Conservation (phyloP, 1,140 invertebrate species). For the Sitophilus oryzae region DNA sequence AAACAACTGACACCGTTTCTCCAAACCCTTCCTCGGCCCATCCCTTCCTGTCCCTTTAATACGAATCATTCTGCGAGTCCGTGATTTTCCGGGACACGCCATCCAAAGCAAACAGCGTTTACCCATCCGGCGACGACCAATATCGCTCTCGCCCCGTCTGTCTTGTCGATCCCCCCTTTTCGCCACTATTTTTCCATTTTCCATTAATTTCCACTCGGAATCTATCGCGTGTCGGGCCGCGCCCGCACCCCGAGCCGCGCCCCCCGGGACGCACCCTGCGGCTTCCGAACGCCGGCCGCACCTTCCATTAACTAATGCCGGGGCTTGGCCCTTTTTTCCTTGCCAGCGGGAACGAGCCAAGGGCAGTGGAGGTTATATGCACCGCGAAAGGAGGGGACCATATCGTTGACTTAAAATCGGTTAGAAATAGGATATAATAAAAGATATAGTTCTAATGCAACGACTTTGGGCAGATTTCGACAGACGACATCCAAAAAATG, state of each 20-base stretch:
- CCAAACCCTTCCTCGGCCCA: no score
- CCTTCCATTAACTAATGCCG: slow-evolving; percentile 32
- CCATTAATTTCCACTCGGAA: slow-evolving; percentile 18
- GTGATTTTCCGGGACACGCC: neutral
- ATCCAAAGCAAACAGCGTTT: no score
- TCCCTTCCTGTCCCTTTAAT: neutral
- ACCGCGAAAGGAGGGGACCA: neutral
- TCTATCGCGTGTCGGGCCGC: slow-evolving; percentile 16
- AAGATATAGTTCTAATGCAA: no score
- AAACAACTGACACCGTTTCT: no score
- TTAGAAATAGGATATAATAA: no score
- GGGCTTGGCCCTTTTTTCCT: slow-evolving; percentile 26
- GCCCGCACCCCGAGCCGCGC: slow-evolving; percentile 1
- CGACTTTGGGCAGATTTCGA: no score
- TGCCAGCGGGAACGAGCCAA: slow-evolving; percentile 1
- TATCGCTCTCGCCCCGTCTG: neutral
- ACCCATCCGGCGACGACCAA: neutral
- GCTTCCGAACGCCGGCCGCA: slow-evolving; percentile 29
- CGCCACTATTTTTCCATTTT: slow-evolving; percentile 7
- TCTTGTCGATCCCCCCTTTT: neutral
- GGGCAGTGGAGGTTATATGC: neutral
- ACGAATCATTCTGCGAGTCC: neutral
- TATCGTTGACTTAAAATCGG: no score
- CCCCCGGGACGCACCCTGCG: slow-evolving; percentile 18
- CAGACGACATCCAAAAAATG: no score